Conservation (phyloP, 2,113 vertebrate genomes). For the Clupea harengus region DNA sequence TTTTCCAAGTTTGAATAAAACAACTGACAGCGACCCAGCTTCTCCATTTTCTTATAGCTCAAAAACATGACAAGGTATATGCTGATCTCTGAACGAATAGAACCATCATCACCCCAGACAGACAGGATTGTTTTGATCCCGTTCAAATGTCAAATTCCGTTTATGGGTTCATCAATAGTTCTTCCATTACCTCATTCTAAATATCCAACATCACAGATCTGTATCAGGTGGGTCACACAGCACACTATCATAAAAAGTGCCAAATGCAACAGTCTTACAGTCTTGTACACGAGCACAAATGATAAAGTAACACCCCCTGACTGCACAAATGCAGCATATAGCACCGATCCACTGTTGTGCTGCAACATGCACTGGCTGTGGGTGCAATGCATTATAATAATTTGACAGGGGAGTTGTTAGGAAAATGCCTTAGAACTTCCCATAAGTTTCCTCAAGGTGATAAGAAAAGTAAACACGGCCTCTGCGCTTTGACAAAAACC, state of each 20-base stretch:
- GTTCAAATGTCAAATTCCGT: not conserved
- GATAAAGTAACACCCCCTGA: not conserved
- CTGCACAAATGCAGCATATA: not conserved
- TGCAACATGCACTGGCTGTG: not conserved
- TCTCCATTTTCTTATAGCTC: not conserved
- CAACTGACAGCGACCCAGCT: not conserved
- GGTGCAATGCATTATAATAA: conserved; percentile 68
- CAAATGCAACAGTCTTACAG: not conserved
- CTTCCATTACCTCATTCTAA: not conserved
- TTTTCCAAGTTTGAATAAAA: not conserved
- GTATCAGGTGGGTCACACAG: not conserved
- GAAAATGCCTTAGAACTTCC: conserved; percentile 67
- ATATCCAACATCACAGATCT: not conserved
- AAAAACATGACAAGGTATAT: not conserved
- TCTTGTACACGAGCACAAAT: not conserved
- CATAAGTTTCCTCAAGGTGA: conserved; percentile 72
- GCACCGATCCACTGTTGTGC: not conserved
- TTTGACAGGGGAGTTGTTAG: conserved; percentile 67
- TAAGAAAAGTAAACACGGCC: conserved; percentile 68
- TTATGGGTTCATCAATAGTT: not conserved
- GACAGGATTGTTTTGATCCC: not conserved
- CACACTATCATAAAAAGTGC: not conserved
- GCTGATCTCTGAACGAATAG: not conserved
- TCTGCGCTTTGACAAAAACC: conserved; percentile 35
- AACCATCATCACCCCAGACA: not conserved